These are phyloP conservation scores for Eumeta japonica DNA, from an alignment of 1,140 invertebrate species.

Conservation along the genomic window DNA sequence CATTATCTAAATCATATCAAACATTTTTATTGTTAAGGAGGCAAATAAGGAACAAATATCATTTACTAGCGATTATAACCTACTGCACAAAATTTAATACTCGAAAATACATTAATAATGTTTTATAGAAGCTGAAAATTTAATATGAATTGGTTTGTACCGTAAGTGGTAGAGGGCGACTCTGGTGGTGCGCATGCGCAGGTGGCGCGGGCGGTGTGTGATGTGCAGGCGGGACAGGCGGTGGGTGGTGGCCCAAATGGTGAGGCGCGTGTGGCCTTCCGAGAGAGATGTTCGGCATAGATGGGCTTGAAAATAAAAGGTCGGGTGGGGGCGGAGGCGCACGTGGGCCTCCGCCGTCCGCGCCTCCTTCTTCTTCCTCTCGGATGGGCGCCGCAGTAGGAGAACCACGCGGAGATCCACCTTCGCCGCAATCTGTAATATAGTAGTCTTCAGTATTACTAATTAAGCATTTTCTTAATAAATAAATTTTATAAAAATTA, in stretches of 20 bases:
- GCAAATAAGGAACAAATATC: no score
- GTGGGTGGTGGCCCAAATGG: constrained; percentile 23
- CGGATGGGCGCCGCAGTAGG: constrained; percentile 65
- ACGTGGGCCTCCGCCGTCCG: constrained; percentile 18
- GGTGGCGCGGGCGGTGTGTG: constrained; percentile 3
- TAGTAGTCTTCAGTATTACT: no score
- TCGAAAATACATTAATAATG: no score
- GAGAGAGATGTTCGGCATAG: constrained; percentile 93
- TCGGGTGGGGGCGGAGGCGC: constrained; percentile 49
- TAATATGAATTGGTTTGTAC: no score
- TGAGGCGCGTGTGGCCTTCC: constrained; percentile 72
- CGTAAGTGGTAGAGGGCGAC: constrained; percentile 1
- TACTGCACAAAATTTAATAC: no score
- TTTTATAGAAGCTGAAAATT: no score
- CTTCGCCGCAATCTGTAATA: constrained; percentile 64
- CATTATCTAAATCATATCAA: no score
- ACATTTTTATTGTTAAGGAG: no score
- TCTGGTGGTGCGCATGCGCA: constrained; percentile 3
- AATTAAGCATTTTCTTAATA: no score
- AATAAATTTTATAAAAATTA: no score
- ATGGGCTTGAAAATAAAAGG: constrained; percentile 86
- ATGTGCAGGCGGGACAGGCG: no score
- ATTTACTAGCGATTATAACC: no score
- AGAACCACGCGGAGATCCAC: constrained; percentile 57
- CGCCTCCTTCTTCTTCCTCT: constrained; percentile 63